Conservation (phyloP, 2,797 vertebrate species). For the Melanotaenia pygmaea region DNA sequence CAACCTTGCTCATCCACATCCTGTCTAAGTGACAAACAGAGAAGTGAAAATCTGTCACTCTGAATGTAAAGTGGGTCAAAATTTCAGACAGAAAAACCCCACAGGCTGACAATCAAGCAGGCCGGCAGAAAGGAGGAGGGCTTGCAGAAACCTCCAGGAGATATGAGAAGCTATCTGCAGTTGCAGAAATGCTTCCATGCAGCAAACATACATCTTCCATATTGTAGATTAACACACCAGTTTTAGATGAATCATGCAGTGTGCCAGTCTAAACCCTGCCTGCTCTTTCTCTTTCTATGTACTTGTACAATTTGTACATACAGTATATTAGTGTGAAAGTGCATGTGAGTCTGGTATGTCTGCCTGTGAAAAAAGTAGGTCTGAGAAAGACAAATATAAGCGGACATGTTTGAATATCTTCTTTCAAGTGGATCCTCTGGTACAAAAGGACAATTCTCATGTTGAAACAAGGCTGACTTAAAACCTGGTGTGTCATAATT, state of each 20-base stretch:
- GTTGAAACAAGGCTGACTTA: constrained; percentile 12
- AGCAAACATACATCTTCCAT: constrained; percentile 1
- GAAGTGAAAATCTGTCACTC: constrained; percentile 71
- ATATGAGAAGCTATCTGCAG: constrained; percentile 22
- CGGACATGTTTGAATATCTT: constrained; percentile 1
- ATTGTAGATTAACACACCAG: constrained; percentile 24
- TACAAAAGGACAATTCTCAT: constrained; percentile 12
- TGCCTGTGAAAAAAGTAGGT: neutral
- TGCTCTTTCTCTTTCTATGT: constrained; percentile 26
- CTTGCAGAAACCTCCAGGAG: constrained; percentile 1
- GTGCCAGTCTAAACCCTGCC: constrained; percentile 2
- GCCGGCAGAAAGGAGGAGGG: constrained; percentile 12
- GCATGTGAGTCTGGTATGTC: neutral
- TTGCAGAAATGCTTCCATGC: constrained; percentile 1
- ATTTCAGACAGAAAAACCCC: too few relatives aligned
- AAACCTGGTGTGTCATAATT: constrained; percentile 19
- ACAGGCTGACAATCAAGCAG: neutral
- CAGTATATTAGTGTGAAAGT: neutral
- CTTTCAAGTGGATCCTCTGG: neutral
- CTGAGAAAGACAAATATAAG: constrained; percentile 36
- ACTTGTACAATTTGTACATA: constrained; percentile 1
- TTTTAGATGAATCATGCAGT: constrained; percentile 9
- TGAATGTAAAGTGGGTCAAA: constrained; percentile 66
- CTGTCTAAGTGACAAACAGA: constrained; percentile 61
- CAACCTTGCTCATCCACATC: constrained; percentile 59